Evolutionary conservation across 1,140 invertebrate genomes (phyloP), one percentile per base, ranked within the genome.

Genomic region (Euglossa dilemma): DNA sequence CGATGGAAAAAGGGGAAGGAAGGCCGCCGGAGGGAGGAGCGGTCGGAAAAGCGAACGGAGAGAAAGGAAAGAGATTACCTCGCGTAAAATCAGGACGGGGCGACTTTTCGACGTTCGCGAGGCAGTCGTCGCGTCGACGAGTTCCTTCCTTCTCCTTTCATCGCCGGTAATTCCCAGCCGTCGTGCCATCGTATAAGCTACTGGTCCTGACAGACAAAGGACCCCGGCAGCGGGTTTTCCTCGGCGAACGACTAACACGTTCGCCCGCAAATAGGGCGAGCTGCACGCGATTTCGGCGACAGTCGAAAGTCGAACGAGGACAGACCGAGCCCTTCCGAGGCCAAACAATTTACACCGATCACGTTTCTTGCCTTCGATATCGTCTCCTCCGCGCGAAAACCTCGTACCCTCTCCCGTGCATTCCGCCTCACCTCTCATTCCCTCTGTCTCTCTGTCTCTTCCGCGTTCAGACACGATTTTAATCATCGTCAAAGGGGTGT

Each of bases 41-140:
- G 9, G 14, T 43, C n/a, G 25, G 56, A 52, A 57, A 45, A 61
- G 25, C 71, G 57, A 57, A 71, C 47, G 43, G n/a, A 66, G 43
- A 63, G 74, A 78, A 78, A 75, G 74, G 76, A 84, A 87, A 66
- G 78, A 82, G 83, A 88, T 88, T 88, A 88, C 83, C 54, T 85
- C 83, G 74, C 75, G 70, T 88, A 88, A 88, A 87, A 87, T 85
- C 74, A 77, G 45, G 74, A 36, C 74, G 47, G 47, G 59, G 59
- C 70, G 83, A 87, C 69, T 88, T 88, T 87, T 87, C 83, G 83
- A 80, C 83, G 83, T 87, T 85, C 78, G 74, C 87, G 86, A 74
- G 71, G 52, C 77, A 52, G 70, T 72, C 67, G 73, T 77, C 82
- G 84, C 28, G 71, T 74, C 86, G 86, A 84, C 82, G 47, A 87